Evolutionary conservation across 1,140 invertebrate genomes (phyloP).

Genomic region (Nebria ingens): DNA sequence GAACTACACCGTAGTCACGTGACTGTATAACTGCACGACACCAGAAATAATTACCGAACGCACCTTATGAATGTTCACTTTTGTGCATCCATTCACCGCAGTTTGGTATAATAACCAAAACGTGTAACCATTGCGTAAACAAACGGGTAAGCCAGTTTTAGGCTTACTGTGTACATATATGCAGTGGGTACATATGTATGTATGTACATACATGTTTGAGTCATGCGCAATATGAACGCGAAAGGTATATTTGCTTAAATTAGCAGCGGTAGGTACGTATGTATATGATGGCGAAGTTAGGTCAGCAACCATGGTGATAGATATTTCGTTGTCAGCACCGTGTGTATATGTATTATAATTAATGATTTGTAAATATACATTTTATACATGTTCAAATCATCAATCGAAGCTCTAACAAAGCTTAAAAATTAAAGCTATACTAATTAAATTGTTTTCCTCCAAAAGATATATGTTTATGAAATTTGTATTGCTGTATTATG

Average conservation of each 20-base stretch:
- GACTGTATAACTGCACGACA: no score
- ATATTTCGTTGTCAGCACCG: conserved; percentile 6
- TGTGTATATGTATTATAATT: not conserved
- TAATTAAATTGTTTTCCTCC: not conserved
- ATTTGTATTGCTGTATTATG: no score
- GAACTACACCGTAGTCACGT: no score
- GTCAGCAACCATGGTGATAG: not conserved
- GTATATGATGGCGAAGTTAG: no score
- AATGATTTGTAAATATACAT: conserved; percentile 6
- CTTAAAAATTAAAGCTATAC: not conserved
- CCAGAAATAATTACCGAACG: not conserved
- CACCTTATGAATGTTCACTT: not conserved
- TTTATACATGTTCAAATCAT: not conserved
- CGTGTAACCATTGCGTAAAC: not conserved
- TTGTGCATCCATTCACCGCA: no score
- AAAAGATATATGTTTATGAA: not conserved
- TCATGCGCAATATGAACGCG: no score
- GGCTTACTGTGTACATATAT: not conserved
- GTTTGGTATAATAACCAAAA: not conserved
- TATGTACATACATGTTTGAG: not conserved
- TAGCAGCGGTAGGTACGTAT: not conserved
- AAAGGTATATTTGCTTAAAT: not conserved
- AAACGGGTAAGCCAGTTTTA: not conserved
- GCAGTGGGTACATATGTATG: not conserved
- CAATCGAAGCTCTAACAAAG: not conserved